Evolutionary conservation across 2,113 vertebrate genomes (phyloP), one percentile per base, ranked within the genome.

Genomic region (Rhombomys opimus): DNA sequence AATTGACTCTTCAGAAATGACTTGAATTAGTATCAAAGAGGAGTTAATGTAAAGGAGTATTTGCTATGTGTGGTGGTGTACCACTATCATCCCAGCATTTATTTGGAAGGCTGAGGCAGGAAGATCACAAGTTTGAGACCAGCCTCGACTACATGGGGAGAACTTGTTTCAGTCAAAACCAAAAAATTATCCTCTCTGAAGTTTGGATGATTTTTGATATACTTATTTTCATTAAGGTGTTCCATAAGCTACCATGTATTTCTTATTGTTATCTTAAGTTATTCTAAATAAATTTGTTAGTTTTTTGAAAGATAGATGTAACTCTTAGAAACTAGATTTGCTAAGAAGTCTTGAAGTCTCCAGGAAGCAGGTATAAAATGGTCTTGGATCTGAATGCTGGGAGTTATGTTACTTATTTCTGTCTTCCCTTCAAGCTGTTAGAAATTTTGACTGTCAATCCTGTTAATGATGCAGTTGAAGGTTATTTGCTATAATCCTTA

Each of bases 161-260:
- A 88, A 54, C 68, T 72, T 72, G 41, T 72, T 68, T 88, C 32
- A 88, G 27, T 14, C 50, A 72, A 78, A 68, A 77, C 1, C 80
- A 81, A 38, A 46, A 87, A 41, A 12, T 18, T 13, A 30, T 41
- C 81, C 20, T 94, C 54, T 89, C 46, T 77, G 25, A 86, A 18
- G 35, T 73, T 77, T 87, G 46, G 82, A 89, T 93, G 89, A 25
- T 46, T 91, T 94, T 96, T 91, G 59, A 93, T 9, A 41, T 35
- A 30, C 5, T 87, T 89, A 80, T 17, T 95, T 89, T 91, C 18
- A 76, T 68, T 94, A 77, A 57, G 73, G 30, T 93, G n/a, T 87
- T 81, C 38, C 18, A 85, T 95, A 93, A 27, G 30, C 65, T 50
- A 32, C 27, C 13, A 23, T 59, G 67, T 52, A 13, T 59, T 35